Base-by-base conservation (phyloP, 1,140 invertebrate species). In the Spodoptera litura region DNA sequence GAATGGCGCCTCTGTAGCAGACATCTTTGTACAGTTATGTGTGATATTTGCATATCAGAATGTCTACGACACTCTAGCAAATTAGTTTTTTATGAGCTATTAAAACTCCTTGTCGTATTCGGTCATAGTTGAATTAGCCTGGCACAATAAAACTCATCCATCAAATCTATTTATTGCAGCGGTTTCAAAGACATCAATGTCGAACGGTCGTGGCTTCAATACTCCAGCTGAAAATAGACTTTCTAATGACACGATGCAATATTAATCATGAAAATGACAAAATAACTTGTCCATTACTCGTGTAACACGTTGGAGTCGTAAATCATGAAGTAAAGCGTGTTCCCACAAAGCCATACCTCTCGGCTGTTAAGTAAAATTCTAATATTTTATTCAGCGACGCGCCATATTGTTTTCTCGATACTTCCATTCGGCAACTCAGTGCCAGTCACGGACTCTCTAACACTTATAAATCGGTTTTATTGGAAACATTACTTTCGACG, bases 251-350 rank as follows among this genome's bases (percentile, higher is more conserved):
- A 68, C 56, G 35, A 38, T 66, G 68, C 58, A 80, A 79, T 84
- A 90, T 89, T 87, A 87, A 90, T 91, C 88, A 88, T 85, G 56
- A 72, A 78, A 83, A 78, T 86, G 86, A 88, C 87, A 87, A 87
- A 87, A 86, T 84, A 87, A 88, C 85, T 88, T 87, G 81, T 89
- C 84, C 82, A 88, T 89, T 84, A 77, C 78, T 71, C 83, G 82
- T 64, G 74, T 81, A 78, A 83, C 83, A 84, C 80, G 83, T 71
- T 49, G 70, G 75, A 78, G n/a, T 80, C 82, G 87, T 91, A 88
- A 90, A 90, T 91, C 88, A 90, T 82, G 56, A 56, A 72, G 81
- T 75, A 75, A 80, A 76, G 55, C 73, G 79, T 74, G 75, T 70
- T 78, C 31, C 61, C 78, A 71, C 79, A 78, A 80, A 81, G 76